Conservation (phyloP, 2,888 invertebrate species). For the Dryocosmus kuriphilus region DNA sequence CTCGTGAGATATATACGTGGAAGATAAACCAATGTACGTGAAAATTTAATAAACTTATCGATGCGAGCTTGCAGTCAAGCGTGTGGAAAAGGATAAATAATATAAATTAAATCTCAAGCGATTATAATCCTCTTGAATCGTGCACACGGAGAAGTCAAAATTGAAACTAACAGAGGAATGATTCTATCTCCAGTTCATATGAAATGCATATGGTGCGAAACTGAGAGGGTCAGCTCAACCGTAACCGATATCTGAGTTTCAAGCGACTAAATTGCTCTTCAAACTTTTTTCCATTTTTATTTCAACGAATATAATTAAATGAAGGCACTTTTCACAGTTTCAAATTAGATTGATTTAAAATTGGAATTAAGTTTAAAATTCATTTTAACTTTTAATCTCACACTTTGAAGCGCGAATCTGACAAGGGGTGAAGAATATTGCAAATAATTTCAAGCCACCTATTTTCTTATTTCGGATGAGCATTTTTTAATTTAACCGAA, state of each 20-base stretch:
- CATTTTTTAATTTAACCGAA: background rate
- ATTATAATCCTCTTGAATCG: conserved; percentile 12
- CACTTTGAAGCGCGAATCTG: no score
- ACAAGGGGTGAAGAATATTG: no score
- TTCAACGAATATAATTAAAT: background rate
- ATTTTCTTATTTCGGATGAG: background rate
- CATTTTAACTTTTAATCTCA: no score
- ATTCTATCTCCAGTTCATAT: conserved; percentile 13
- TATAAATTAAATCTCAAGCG: conserved; percentile 24
- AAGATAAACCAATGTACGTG: conserved; percentile 57
- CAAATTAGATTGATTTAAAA: no score
- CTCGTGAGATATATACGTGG: conserved; percentile 43
- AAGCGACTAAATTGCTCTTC: background rate
- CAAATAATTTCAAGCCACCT: background rate
- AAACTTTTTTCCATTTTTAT: background rate
- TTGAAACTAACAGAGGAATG: conserved; percentile 11
- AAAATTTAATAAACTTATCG: conserved; percentile 60
- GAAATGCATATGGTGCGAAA: conserved; percentile 21
- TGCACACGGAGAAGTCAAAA: conserved; percentile 15
- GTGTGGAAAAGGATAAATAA: conserved; percentile 4
- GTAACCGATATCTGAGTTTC: conserved; percentile 7
- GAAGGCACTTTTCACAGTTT: background rate
- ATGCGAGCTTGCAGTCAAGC: background rate
- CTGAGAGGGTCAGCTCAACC: background rate
- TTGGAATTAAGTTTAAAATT: no score